Conservation (phyloP, 2,797 vertebrate species). For the Pyrocephalus nanus region DNA sequence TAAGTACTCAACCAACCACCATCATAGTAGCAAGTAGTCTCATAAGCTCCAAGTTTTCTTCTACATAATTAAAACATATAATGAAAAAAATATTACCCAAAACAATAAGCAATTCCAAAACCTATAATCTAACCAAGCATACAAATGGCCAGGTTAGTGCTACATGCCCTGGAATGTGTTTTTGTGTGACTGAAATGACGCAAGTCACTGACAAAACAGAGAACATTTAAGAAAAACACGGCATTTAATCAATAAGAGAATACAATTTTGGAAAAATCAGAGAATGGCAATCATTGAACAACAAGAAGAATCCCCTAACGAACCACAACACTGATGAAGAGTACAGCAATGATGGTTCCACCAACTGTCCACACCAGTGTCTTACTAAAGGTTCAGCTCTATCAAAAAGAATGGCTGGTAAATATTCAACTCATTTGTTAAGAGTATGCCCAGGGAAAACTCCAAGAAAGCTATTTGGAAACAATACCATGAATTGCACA, state of each 20-base stretch:
- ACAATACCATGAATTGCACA: not conserved
- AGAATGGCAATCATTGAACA: not conserved
- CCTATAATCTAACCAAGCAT: accelerated
- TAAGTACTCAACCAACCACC: not conserved
- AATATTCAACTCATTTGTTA: not conserved
- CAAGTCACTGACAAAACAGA: not conserved
- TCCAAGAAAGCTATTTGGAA: not conserved
- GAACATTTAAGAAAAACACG: not conserved
- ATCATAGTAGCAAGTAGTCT: not conserved
- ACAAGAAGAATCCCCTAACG: not conserved
- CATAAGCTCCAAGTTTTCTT: not conserved
- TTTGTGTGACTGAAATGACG: not conserved
- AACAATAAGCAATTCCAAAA: not conserved
- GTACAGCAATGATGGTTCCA: not conserved
- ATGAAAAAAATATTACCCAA: not conserved
- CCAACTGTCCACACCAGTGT: not conserved
- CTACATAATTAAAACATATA: not conserved
- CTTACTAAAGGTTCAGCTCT: not conserved
- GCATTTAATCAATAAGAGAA: not conserved
- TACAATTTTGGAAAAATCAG: not conserved
- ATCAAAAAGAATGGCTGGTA: not conserved
- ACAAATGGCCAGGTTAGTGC: not conserved
- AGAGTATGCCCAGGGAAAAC: not conserved
- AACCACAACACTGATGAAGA: not conserved
- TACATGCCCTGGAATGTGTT: not conserved